Evolutionary conservation across 2,113 vertebrate genomes (phyloP).

Genomic region (Paradoxurus hermaphroditus): DNA sequence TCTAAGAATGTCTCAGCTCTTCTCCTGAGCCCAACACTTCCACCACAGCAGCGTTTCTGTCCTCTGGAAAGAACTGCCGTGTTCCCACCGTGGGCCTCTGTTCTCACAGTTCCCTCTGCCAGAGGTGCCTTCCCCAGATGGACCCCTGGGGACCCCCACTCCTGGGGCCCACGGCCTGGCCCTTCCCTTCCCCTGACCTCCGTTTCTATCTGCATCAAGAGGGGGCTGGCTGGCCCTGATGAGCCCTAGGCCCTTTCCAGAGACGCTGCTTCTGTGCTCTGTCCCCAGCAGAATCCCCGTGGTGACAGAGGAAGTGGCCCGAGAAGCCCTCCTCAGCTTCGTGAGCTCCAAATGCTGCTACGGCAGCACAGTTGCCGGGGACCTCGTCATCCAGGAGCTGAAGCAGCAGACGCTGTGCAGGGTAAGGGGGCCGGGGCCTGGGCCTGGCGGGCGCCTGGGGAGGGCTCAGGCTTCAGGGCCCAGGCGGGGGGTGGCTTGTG

Average conservation of each 20-base stretch:
- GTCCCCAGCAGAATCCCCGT: slow-evolving; percentile 78
- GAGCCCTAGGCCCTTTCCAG: neutral
- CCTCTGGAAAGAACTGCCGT: neutral
- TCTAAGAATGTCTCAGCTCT: neutral
- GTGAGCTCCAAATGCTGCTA: slow-evolving; percentile 85
- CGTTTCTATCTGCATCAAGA: neutral
- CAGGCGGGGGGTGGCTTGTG: neutral
- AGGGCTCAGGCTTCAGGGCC: neutral
- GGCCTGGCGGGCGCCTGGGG: accelerated
- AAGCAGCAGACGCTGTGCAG: slow-evolving; percentile 82
- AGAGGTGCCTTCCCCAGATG: accelerated
- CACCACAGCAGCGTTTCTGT: neutral
- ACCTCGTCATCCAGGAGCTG: slow-evolving; percentile 85
- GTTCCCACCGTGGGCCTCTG: accelerated
- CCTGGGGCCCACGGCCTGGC: neutral
- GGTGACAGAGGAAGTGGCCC: slow-evolving; percentile 85
- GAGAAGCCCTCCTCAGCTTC: slow-evolving; percentile 85
- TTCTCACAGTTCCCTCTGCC: accelerated
- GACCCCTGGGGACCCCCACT: accelerated
- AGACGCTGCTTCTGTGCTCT: neutral
- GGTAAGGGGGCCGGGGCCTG: slow-evolving; percentile 72
- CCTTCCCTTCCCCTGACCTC: neutral
- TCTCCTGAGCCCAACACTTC: neutral
- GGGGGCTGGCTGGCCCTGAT: neutral
- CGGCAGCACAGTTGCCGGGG: slow-evolving; percentile 81